These are phyloP conservation scores for Proctacanthus coquilletti DNA, from an alignment of 1,140 invertebrate genomes.

Conservation along the genomic window DNA sequence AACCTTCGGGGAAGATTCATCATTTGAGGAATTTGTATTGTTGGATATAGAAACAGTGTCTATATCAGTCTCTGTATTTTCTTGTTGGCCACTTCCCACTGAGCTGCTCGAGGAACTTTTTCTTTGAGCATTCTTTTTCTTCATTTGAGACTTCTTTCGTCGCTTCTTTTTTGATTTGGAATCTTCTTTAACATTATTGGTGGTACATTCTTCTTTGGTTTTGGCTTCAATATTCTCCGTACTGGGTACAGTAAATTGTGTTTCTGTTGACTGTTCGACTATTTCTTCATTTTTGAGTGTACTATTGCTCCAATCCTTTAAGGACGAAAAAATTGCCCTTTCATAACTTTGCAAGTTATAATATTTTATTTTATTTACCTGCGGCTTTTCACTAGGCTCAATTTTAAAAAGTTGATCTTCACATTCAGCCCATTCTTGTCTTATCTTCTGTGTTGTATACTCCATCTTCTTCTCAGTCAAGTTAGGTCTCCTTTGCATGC, in stretches of 20 bases:
- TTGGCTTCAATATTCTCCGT: constrained; percentile 30
- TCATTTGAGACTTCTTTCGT: constrained; percentile 60
- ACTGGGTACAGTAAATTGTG: constrained; percentile 10
- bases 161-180: constrained; percentile 51
- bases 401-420: constrained; percentile 22
- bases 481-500: constrained; percentile 20
- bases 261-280: constrained; percentile 5
- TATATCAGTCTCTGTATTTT: constrained; percentile 11
- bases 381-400: constrained; percentile 14
- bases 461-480: constrained; percentile 20
- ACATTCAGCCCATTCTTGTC: constrained; percentile 28
- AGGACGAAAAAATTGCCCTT: too few species aligned
- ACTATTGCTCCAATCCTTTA: constrained; percentile 7
- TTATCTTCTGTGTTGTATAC: constrained; percentile 26
- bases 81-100: constrained; percentile 13
- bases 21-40: constrained; percentile 15
- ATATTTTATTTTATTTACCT: constrained; percentile 5
- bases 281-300: constrained; percentile 4
- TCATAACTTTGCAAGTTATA: background rate
- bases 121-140: constrained; percentile 56
- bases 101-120: constrained; percentile 42
- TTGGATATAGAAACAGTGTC: constrained; percentile 10
- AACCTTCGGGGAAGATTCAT: constrained; percentile 16
- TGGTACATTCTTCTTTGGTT: constrained; percentile 34
- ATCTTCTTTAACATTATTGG: constrained; percentile 23